These are phyloP conservation scores for Polyergus mexicanus DNA, from an alignment of 1,140 invertebrate genomes.

Conservation along the genomic window DNA sequence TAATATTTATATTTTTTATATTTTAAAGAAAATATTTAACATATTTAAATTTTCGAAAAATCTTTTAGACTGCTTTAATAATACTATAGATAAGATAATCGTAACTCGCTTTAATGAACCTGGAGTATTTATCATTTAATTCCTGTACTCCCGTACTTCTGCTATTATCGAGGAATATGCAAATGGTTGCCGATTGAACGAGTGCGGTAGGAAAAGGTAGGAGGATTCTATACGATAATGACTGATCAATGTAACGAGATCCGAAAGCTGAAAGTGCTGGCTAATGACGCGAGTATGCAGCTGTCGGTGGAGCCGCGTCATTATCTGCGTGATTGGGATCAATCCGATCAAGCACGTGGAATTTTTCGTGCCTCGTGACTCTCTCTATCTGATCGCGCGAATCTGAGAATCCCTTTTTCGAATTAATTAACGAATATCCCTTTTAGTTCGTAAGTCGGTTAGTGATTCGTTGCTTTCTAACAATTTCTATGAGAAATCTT, in stretches of 20 bases:
- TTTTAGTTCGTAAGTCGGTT: slow-evolving; percentile 34
- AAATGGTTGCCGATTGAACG: slow-evolving; percentile 8
- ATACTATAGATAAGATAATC: background rate
- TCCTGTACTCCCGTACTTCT: background rate
- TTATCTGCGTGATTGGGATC: slow-evolving; percentile 77
- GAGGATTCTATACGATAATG: slow-evolving; percentile 43
- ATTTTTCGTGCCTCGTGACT: slow-evolving; percentile 46
- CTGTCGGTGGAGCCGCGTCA: slow-evolving; percentile 72
- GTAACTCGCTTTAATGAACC: background rate
- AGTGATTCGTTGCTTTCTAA: slow-evolving; percentile 10
- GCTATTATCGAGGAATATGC: slow-evolving; percentile 8
- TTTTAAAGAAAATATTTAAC: too few species aligned
- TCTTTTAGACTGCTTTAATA: background rate
- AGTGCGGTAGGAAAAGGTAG: background rate
- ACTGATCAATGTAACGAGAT: slow-evolving; percentile 39
- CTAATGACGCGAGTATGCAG: slow-evolving; percentile 71
- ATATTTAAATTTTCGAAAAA: background rate
- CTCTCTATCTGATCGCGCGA: slow-evolving; percentile 43
- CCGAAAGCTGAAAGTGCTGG: slow-evolving; percentile 66
- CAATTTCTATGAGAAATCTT: background rate
- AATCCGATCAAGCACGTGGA: slow-evolving; percentile 58
- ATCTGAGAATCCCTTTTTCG: slow-evolving; percentile 16
- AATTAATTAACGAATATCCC: slow-evolving; percentile 49
- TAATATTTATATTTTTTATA: too few species aligned
- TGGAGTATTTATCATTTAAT: slow-evolving; percentile 15